Percentiles rank a stretch among this genome's conserved stretches.
These are phyloP conservation scores for Diuraphis noxia DNA, from an alignment of 1,140 invertebrate species.

Conservation along the genomic window DNA sequence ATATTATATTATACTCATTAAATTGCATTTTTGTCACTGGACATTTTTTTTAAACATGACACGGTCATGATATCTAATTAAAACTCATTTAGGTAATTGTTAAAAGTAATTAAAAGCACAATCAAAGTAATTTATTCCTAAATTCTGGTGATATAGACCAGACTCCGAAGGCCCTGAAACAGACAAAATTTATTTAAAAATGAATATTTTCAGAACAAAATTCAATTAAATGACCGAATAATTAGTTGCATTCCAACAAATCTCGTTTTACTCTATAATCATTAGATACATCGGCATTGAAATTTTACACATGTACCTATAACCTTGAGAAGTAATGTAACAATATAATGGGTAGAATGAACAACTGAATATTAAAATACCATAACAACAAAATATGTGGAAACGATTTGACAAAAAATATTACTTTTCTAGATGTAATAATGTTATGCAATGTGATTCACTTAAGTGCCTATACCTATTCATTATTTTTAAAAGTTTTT, in stretches of 20 bases:
- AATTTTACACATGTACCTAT: not conserved
- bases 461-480: not conserved
- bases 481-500: not conserved
- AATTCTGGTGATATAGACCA: not conserved
- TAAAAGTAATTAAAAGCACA: not conserved
- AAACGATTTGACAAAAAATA: not conserved
- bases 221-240: constrained; percentile 9
- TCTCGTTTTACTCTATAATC: constrained; percentile 33
- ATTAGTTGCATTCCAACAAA: constrained; percentile 33
- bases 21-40: not conserved
- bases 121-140: constrained; percentile 1
- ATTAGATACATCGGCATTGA: constrained; percentile 8
- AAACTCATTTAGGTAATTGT: not conserved
- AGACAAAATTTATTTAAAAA: not conserved
- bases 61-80: not conserved
- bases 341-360: not conserved
- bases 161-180: not conserved
- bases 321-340: not conserved
- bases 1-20: not conserved
- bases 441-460: not conserved
- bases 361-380: constrained; percentile 23
- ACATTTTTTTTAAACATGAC: not conserved
- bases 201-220: constrained; percentile 3
- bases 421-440: not conserved
- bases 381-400: not conserved